Conservation (phyloP, 2,113 vertebrate genomes). For the Oreotrochilus melanogaster region DNA sequence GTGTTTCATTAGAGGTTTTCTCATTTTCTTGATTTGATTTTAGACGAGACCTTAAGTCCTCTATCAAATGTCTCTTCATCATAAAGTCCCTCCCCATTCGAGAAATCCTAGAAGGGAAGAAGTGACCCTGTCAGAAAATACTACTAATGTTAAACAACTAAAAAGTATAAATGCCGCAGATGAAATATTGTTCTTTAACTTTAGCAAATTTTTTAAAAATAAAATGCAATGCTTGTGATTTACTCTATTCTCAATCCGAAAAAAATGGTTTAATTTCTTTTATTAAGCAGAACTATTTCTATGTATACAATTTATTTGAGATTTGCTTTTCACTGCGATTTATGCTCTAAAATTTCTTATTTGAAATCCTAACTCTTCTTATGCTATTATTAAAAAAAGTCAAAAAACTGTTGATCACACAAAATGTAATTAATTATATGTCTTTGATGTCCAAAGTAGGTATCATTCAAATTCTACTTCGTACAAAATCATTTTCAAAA, state of each 20-base stretch:
- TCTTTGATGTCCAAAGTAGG: background rate
- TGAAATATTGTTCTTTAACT: background rate
- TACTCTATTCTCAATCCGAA: background rate
- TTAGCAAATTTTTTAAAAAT: background rate
- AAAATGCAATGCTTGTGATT: background rate
- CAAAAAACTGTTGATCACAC: background rate
- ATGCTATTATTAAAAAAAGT: background rate
- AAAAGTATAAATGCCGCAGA: background rate
- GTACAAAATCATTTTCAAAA: background rate
- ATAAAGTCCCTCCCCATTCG: slow-evolving; percentile 85
- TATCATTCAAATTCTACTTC: background rate
- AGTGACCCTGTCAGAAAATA: slow-evolving; percentile 12
- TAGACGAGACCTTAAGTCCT: slow-evolving; percentile 85
- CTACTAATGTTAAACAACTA: background rate
- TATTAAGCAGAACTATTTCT: background rate
- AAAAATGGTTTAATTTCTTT: background rate
- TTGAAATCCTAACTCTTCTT: background rate
- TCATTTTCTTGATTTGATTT: slow-evolving; percentile 89
- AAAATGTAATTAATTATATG: background rate
- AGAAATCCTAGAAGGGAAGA: slow-evolving; percentile 75
- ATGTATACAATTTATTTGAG: background rate
- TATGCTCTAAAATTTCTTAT: background rate
- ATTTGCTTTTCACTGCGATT: background rate
- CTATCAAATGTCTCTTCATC: slow-evolving; percentile 91
- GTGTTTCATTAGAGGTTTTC: slow-evolving; percentile 79